Evolutionary conservation across 2,888 invertebrate species (phyloP), one percentile per base, ranked within the genome.

Genomic region (Lysandra bellargus): DNA sequence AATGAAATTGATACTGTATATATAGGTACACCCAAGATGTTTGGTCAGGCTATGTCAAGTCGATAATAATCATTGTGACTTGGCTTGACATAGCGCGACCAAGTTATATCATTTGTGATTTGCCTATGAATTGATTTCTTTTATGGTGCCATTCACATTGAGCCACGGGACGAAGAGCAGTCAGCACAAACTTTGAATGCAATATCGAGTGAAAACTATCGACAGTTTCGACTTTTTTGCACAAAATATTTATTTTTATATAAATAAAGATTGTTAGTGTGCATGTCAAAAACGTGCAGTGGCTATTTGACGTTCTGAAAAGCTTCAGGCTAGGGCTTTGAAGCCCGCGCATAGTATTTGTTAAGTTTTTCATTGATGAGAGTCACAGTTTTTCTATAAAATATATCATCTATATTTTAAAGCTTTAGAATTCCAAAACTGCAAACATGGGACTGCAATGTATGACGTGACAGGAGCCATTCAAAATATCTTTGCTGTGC

Each of bases 321-420:
- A 69, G 69, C 69, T 14, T 14, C 23, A 33, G 12, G 69, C 69
- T 30, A 64, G 7, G 64, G 69, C 69, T 69, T 33, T 69, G 69
- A 64, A 69, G 33, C 14, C 12, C 33, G 69, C 1, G 69, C 69
- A 69, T 69, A 33, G 69, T 69, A 69, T 69, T 69, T 69, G 69
- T 69, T 69, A 69, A 69, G 69, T 69, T 69, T 69, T 69, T 33
- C 33, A 69, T 69, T 69, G 69, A 69, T 69, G 33, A 69, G 3
- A 12, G 69, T 30, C 14, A 69, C 69, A 69, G 30, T 69, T 33
- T 69, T 69, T 69, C 33, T 69, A 69, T 69, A 69, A 69, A 69
- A 69, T 69, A 69, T 69, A 1, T 4, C 14, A 1, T 4, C 33
- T 30, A 14, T 33, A 69, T 69, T 69, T 69, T 33, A 69, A 33